These are phyloP conservation scores for Agelas oroides DNA, from an alignment of 37 sponge, comb jelly and placozoan genomes.

Conservation along the genomic window DNA sequence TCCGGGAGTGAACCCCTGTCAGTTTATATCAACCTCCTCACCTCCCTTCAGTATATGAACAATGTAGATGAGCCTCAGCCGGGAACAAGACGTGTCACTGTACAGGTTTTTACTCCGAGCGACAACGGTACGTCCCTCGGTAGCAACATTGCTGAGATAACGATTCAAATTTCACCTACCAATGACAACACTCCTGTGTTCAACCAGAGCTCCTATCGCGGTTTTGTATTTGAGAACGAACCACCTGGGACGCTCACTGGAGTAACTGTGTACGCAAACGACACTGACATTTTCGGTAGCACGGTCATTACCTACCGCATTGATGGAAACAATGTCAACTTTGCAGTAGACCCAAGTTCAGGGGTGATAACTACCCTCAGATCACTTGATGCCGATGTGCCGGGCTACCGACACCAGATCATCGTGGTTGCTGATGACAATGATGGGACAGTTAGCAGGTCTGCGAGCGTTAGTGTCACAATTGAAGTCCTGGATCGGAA, in stretches of 20 bases:
- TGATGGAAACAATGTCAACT: neutral
- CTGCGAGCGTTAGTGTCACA: constrained; percentile 6
- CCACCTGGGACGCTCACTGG: constrained; percentile 18
- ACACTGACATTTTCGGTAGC: constrained; percentile 44
- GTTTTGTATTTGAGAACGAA: constrained; percentile 27
- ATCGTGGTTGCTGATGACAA: constrained; percentile 55
- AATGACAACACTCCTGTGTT: constrained; percentile 64
- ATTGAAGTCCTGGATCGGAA: constrained; percentile 63
- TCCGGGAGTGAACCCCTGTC: constrained; percentile 9
- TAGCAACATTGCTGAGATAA: constrained; percentile 34
- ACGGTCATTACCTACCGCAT: constrained; percentile 40
- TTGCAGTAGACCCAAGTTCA: constrained; percentile 30
- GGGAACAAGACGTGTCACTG: constrained; percentile 1
- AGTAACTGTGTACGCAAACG: constrained; percentile 51
- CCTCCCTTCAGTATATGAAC: constrained; percentile 33
- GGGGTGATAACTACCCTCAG: constrained; percentile 29
- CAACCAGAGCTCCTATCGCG: constrained; percentile 19
- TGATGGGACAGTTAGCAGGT: constrained; percentile 14
- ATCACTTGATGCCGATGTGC: constrained; percentile 39
- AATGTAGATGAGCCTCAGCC: constrained; percentile 31
- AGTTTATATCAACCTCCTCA: constrained; percentile 27
- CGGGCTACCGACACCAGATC: neutral
- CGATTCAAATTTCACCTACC: constrained; percentile 30
- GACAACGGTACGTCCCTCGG: neutral
- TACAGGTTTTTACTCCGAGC: constrained; percentile 41